Conservation (phyloP, 2,797 vertebrate species). For the Linurgus olivaceus region DNA sequence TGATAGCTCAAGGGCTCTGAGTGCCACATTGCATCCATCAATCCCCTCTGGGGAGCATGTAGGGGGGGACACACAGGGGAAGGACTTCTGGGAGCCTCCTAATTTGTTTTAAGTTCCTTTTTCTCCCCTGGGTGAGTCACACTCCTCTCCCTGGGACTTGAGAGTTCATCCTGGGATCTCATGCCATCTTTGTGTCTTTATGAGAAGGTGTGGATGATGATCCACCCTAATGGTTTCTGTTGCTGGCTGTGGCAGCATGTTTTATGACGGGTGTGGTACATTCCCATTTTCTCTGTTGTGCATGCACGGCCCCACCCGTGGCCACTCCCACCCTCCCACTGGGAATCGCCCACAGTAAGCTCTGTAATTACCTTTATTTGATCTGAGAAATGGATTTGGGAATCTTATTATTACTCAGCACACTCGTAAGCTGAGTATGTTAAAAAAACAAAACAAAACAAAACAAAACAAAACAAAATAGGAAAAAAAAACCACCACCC, state of each 20-base stretch:
- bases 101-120: neutral
- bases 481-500: neutral
- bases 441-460: neutral
- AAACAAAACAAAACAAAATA: neutral
- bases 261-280: constrained; percentile 78
- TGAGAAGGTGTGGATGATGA: constrained; percentile 77
- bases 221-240: constrained; percentile 83
- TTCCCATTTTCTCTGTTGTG: constrained; percentile 74
- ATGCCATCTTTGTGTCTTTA: constrained; percentile 70
- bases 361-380: constrained; percentile 77
- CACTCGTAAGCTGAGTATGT: constrained; percentile 44
- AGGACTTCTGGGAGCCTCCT: neutral
- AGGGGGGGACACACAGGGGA: neutral
- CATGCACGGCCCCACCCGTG: constrained; percentile 72
- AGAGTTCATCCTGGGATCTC: constrained; percentile 67
- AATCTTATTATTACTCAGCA: constrained; percentile 53
- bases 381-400: constrained; percentile 69
- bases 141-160: constrained; percentile 53
- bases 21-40: rapidly evolving
- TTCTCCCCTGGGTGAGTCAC: constrained; percentile 29
- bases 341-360: constrained; percentile 78
- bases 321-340: constrained; percentile 76
- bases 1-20: neutral
- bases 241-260: constrained; percentile 80
- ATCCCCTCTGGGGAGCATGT: neutral